A percentile compares a stretch with the other conserved stretches of the same genome.
These are phyloP conservation scores for Rhinogobio ventralis DNA, from an alignment of 2,797 vertebrate species.

Conservation along the genomic window DNA sequence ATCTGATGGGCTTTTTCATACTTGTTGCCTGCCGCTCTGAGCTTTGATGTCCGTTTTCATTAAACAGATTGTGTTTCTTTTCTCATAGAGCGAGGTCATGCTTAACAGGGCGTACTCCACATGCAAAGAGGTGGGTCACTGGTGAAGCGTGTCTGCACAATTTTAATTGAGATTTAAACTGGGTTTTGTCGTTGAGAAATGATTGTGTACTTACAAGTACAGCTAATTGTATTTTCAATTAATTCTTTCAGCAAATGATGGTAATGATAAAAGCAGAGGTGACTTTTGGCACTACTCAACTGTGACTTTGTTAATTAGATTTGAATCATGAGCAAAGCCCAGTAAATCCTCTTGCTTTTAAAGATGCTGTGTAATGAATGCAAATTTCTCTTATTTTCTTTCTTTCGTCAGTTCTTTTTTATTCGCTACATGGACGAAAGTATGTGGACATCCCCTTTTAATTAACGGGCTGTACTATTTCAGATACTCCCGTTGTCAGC, in stretches of 20 bases:
- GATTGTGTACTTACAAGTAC: conserved; percentile 45
- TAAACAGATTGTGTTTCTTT: conserved; percentile 24
- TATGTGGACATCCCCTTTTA: neutral
- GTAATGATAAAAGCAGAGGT: conserved; percentile 57
- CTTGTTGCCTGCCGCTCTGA: conserved; percentile 13
- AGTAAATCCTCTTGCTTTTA: conserved; percentile 37
- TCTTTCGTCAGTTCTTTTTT: neutral
- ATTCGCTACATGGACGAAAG: neutral
- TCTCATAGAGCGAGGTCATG: neutral
- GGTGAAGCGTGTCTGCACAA: conserved; percentile 16
- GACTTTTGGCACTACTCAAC: conserved; percentile 50
- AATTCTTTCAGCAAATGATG: conserved; percentile 57
- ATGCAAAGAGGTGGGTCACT: conserved; percentile 10
- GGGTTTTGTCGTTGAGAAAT: neutral
- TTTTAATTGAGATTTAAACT: conserved; percentile 19
- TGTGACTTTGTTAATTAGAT: conserved; percentile 60
- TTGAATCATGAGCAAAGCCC: conserved; percentile 38
- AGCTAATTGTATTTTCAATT: conserved; percentile 58
- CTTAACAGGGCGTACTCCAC: conserved; percentile 9
- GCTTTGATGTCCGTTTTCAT: conserved; percentile 49
- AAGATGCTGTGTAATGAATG: conserved; percentile 7
- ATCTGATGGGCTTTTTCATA: conserved; percentile 10
- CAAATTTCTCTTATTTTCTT: conserved; percentile 1
- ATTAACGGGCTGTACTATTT: neutral
- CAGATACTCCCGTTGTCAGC: neutral